A percentile compares a stretch with the other conserved stretches of the same genome.
phyloP scores from a whole-genome alignment of 2,888 invertebrate species.

The Scaptomyza caliginosa region DNA sequence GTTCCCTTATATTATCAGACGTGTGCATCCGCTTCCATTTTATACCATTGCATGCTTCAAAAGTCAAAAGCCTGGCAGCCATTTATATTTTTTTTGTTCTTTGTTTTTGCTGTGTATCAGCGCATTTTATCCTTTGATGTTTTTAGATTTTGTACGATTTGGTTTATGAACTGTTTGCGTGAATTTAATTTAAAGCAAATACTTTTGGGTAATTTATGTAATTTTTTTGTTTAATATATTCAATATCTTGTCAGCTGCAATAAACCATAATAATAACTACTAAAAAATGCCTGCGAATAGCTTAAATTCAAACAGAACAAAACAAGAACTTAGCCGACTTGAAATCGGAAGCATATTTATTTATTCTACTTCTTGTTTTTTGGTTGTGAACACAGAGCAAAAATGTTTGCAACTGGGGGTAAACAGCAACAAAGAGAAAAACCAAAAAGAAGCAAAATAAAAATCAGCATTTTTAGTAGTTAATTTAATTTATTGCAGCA shows the following conservation, averaged over 20 bases:
- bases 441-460: too few relatives aligned
- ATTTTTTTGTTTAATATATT: too few relatives aligned
- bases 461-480: slow-evolving; percentile 84
- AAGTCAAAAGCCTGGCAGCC: slow-evolving; percentile 34
- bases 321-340: slow-evolving; percentile 1
- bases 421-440: too few relatives aligned
- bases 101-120: background rate
- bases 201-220: too few relatives aligned
- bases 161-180: slow-evolving; percentile 42
- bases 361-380: slow-evolving; percentile 1
- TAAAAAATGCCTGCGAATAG: slow-evolving; percentile 34
- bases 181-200: background rate
- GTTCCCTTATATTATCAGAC: slow-evolving; percentile 30
- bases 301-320: slow-evolving; percentile 18
- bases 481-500: slow-evolving; percentile 85
- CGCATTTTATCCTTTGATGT: slow-evolving; percentile 46
- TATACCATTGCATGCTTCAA: slow-evolving; percentile 23
- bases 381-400: slow-evolving; percentile 5
- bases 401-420: slow-evolving; percentile 58
- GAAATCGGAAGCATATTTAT: slow-evolving; percentile 23
- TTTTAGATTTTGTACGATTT: slow-evolving; percentile 31
- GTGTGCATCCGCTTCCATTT: slow-evolving; percentile 41
- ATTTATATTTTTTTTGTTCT: slow-evolving; percentile 19
- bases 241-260: background rate
- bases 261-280: slow-evolving; percentile 29